These are phyloP conservation scores for Pachyramphus minor DNA, from an alignment of 2,113 vertebrate species.

Conservation along the genomic window DNA sequence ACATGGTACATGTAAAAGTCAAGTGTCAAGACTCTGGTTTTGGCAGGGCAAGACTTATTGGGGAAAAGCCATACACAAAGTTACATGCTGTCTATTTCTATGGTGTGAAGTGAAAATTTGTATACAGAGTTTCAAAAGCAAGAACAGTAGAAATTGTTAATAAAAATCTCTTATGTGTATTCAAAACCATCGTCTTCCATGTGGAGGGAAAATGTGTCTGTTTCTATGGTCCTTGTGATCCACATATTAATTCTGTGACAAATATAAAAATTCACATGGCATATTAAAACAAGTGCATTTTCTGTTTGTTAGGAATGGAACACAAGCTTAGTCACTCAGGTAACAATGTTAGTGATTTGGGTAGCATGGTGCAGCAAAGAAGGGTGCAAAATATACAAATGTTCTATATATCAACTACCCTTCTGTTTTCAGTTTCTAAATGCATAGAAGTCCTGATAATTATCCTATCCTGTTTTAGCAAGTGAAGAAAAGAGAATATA, in stretches of 20 bases:
- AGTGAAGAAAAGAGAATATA: background rate
- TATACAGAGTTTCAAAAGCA: background rate
- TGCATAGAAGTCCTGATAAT: background rate
- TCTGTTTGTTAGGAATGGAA: background rate
- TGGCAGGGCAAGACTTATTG: background rate
- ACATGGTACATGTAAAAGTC: background rate
- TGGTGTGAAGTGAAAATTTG: background rate
- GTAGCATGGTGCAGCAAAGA: background rate
- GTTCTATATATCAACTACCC: background rate
- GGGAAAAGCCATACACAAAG: background rate
- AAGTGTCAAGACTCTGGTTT: background rate
- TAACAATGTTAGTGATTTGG: background rate
- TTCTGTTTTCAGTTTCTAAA: background rate
- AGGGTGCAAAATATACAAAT: background rate
- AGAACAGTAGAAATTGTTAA: background rate
- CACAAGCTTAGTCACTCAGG: background rate
- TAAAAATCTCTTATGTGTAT: background rate
- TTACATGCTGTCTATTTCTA: background rate
- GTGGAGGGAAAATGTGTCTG: background rate
- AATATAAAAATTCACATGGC: background rate
- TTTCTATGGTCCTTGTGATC: background rate
- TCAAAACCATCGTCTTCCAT: background rate
- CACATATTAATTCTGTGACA: background rate
- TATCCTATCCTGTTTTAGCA: background rate
- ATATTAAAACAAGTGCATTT: background rate